Conservation (phyloP, 2,113 vertebrate species). For the Anolis carolinensis region DNA sequence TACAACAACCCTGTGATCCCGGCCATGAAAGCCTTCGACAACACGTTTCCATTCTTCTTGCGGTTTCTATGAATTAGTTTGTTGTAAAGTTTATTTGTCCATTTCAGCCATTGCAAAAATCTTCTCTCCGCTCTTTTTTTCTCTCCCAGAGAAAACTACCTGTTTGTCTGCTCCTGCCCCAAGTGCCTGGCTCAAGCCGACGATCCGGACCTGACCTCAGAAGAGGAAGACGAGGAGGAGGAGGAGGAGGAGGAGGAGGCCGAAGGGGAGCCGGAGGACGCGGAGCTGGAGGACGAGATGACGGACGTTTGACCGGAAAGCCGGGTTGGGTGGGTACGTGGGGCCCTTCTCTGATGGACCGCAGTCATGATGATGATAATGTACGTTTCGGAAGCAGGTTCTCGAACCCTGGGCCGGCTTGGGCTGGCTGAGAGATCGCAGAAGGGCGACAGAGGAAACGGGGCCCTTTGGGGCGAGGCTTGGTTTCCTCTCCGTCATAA, state of each 20-base stretch:
- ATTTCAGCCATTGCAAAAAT: too few relatives aligned
- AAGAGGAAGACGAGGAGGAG: constrained; percentile 88
- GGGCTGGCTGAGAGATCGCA: neutral
- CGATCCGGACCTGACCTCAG: constrained; percentile 90
- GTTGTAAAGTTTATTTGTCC: too few relatives aligned
- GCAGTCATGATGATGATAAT: too few relatives aligned
- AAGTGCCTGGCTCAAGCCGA: constrained; percentile 91
- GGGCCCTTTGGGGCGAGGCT: neutral
- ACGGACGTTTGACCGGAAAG: constrained; percentile 87
- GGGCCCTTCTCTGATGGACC: neutral
- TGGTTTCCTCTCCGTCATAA: neutral
- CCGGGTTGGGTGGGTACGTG: neutral
- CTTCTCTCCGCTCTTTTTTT: too few relatives aligned
- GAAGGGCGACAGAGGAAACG: neutral
- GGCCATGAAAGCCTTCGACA: too few relatives aligned
- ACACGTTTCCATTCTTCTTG: too few relatives aligned
- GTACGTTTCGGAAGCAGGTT: neutral
- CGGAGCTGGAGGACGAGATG: constrained; percentile 97
- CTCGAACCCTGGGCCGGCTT: neutral
- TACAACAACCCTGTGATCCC: too few relatives aligned
- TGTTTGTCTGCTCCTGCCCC: constrained; percentile 93
- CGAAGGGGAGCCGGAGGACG: constrained; percentile 89
- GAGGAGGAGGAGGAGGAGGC: constrained; percentile 90
- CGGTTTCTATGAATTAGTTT: too few relatives aligned
- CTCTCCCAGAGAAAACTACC: constrained; percentile 91